Percentiles rank a stretch among this genome's conserved stretches.
Conservation (phyloP, 2,888 invertebrate genomes). For the Chirona hameri region DNA sequence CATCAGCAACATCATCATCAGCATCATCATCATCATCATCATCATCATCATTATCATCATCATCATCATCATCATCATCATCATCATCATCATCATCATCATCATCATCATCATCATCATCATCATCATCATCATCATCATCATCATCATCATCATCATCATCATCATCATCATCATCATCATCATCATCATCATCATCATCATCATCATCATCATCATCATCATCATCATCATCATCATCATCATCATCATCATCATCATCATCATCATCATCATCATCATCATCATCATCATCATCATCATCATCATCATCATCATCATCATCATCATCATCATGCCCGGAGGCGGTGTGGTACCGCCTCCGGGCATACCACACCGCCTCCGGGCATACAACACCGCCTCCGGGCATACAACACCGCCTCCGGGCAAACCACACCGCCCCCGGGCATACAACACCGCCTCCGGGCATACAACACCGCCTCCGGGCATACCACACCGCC, state of each 20-base stretch:
- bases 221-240: slow-evolving; percentile 22
- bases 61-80: slow-evolving; percentile 22
- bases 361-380: no score
- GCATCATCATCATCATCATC: no score
- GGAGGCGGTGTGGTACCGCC: no score
- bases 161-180: slow-evolving; percentile 22
- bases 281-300: slow-evolving; percentile 22
- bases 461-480: no score
- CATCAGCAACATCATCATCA: no score
- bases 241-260: slow-evolving; percentile 22
- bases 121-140: slow-evolving; percentile 22
- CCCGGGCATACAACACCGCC: no score
- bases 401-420: no score
- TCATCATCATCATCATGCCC: slow-evolving; percentile 7
- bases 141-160: slow-evolving; percentile 22
- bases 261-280: slow-evolving; percentile 22
- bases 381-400: no score
- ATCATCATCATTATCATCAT: no score
- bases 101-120: slow-evolving; percentile 22
- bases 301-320: slow-evolving; percentile 22
- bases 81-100: slow-evolving; percentile 22
- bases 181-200: slow-evolving; percentile 22
- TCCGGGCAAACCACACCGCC: no score
- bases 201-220: slow-evolving; percentile 22
- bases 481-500: no score